Evolutionary conservation across 2,113 vertebrate species (phyloP), one percentile per base, ranked within the genome.

Genomic region (Brienomyrus longianalis): DNA sequence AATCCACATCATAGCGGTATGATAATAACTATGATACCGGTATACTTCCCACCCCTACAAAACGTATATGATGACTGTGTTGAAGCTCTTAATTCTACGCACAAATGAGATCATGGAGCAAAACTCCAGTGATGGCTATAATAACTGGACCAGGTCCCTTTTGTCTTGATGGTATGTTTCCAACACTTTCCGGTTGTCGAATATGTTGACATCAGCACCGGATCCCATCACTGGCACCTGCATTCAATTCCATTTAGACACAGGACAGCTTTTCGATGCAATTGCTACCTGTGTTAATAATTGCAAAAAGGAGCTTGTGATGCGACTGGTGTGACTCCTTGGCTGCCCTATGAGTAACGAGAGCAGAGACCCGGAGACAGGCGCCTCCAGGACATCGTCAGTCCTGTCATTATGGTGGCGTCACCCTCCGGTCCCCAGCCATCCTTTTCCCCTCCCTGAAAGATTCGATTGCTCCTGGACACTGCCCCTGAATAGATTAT

Each of bases 391-490:
- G 35, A 62, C 52, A 19, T 47, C 54, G 35, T 66, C 56, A 23
- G 56, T 47, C 21, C 27, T 54, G 87, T 45, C 56, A 45, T 88
- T 88, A 88, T 11, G 35, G 35, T 21, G 50, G 31, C 56, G 23
- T 84, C 66, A 4, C 54, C 54, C 17, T 86, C 31, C 45, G 52
- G 74, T 80, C 70, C 50, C 23, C 3, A 0, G n/a, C 62, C 56
- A 27, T 43, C 51, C 85, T 51, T 35, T 50, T 13, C 23, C 39
- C 5, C 84, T 86, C 7, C 50, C 62, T 50, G 21, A 86, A 19
- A 31, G 15, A 10, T 90, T 74, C 62, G 48, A 87, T 91, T 62
- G 66, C 77, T 80, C 84, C 85, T n/a, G 88, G 90, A 89, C 27
- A n/a, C 48, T 39, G 23, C 83, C 86, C 43, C 51, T 39, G n/a